These are phyloP conservation scores for Xenops minutus DNA, from an alignment of 2,797 vertebrate genomes.

Conservation along the genomic window DNA sequence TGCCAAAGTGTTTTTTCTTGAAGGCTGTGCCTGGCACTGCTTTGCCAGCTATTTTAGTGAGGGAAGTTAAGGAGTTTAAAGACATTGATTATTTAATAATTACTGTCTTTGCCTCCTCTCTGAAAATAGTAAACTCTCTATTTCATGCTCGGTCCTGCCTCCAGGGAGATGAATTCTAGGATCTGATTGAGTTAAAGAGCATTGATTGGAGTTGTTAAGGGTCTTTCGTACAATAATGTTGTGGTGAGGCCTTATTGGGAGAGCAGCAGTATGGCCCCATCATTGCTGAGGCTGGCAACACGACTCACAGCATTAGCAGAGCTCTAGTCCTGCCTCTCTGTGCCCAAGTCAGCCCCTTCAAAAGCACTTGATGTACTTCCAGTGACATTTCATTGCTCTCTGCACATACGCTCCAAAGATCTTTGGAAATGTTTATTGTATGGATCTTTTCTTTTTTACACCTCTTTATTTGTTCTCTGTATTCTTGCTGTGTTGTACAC, in stretches of 20 bases:
- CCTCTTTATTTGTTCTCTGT: slow-evolving; percentile 6
- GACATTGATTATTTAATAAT: slow-evolving; percentile 25
- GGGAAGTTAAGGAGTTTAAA: neutral
- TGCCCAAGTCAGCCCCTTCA: neutral
- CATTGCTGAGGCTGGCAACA: neutral
- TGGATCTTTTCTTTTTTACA: neutral
- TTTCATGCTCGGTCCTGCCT: slow-evolving; percentile 13
- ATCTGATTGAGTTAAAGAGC: slow-evolving; percentile 12
- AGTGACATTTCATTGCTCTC: neutral
- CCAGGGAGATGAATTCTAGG: slow-evolving; percentile 15
- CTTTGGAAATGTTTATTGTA: neutral
- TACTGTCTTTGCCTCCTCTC: neutral
- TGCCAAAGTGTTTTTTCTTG: neutral
- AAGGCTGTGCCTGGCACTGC: neutral
- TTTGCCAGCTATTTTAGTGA: neutral
- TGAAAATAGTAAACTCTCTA: neutral
- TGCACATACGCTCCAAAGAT: neutral
- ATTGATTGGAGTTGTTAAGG: neutral
- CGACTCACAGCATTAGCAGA: neutral
- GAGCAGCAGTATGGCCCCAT: neutral
- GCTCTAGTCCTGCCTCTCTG: neutral
- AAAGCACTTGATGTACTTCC: neutral
- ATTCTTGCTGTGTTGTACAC: neutral
- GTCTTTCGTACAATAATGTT: rapidly evolving
- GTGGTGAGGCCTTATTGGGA: too few relatives aligned